A percentile compares a stretch with the other conserved stretches of the same genome.
Conservation (phyloP, 2,888 invertebrate genomes). For the Euplexia lucipara region DNA sequence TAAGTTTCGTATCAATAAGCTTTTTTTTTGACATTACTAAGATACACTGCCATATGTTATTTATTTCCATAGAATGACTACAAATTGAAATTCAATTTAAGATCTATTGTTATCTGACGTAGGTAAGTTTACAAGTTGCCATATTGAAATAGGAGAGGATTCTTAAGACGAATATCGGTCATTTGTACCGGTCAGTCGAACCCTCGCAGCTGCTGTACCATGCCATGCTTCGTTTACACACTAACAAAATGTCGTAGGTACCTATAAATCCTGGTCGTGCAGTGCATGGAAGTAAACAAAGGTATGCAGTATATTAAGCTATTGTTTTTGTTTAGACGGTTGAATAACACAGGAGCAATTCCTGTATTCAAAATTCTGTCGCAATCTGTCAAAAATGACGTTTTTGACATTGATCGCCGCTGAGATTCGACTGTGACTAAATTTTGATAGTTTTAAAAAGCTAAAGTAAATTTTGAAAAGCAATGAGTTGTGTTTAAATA, state of each 20-base stretch:
- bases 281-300: neutral
- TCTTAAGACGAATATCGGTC: conserved; percentile 74
- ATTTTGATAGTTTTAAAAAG: no score
- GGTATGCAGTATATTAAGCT: neutral
- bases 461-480: no score
- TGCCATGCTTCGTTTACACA: conserved; percentile 49
- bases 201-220: conserved; percentile 70
- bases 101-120: conserved; percentile 1
- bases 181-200: conserved; percentile 79
- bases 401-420: no score
- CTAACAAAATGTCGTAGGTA: conserved; percentile 6
- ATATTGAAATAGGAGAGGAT: conserved; percentile 77
- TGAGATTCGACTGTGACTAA: no score
- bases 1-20: no score
- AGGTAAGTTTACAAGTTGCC: conserved; percentile 47
- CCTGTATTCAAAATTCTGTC: no score
- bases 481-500: neutral
- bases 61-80: neutral
- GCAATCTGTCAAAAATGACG: no score
- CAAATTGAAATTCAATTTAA: neutral
- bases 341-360: neutral
- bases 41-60: no score
- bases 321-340: neutral
- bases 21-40: no score
- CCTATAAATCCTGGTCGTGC: conserved; percentile 14